phyloP scores from a whole-genome alignment of 2,113 vertebrate genomes.

The Acanthisitta chloris region DNA sequence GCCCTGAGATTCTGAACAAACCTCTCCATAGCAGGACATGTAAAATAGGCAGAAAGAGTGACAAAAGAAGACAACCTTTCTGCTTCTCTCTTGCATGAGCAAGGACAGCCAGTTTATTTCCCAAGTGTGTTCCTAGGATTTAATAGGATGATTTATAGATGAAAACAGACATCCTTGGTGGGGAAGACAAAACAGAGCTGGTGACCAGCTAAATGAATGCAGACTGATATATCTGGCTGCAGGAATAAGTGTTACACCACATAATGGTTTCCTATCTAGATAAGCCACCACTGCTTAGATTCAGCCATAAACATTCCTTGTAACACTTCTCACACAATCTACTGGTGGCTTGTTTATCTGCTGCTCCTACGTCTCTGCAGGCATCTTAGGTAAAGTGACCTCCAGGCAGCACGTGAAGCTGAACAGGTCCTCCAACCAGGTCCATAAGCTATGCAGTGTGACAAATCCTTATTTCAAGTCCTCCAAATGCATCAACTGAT shows the following conservation, averaged over 20 bases:
- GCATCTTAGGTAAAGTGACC: background rate
- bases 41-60: background rate
- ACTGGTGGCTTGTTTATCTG: background rate
- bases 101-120: background rate
- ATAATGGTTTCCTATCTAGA: background rate
- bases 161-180: background rate
- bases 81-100: background rate
- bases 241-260: background rate
- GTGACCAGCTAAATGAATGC: background rate
- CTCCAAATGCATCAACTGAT: background rate
- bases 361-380: background rate
- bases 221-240: background rate
- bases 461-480: background rate
- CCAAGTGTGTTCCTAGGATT: background rate
- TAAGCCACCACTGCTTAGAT: background rate
- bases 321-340: background rate
- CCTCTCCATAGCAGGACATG: fast-evolving
- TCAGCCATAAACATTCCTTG: background rate
- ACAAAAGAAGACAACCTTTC: background rate
- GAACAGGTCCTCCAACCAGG: background rate
- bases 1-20: background rate
- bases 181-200: background rate
- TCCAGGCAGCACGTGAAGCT: background rate
- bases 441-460: background rate
- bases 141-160: background rate